Conservation (phyloP, 1,140 invertebrate species). For the Steinernema feltiae region DNA sequence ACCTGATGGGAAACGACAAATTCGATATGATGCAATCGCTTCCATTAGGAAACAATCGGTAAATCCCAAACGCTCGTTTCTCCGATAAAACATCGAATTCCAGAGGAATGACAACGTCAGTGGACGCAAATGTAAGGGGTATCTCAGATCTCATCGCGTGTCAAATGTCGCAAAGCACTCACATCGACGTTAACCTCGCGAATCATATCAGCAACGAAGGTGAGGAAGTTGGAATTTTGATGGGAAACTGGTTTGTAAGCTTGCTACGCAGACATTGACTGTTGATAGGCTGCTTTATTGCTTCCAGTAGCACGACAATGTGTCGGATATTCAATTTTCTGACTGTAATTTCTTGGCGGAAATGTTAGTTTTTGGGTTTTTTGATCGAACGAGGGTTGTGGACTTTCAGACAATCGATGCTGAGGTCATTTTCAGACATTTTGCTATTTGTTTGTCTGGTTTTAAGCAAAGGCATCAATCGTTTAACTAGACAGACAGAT, state of each 20-base stretch:
- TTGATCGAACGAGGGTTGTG: conserved; percentile 20
- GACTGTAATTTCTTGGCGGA: too few relatives aligned
- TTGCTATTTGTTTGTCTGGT: too few relatives aligned
- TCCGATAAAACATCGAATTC: background rate
- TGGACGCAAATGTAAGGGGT: conserved; percentile 52
- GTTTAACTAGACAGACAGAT: too few relatives aligned
- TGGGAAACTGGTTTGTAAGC: background rate
- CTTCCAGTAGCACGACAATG: too few relatives aligned
- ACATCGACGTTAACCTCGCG: conserved; percentile 54
- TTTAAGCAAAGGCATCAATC: too few relatives aligned
- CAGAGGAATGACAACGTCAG: conserved; percentile 52
- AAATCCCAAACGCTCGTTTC: too few relatives aligned
- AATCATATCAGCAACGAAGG: conserved; percentile 56
- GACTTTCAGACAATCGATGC: conserved; percentile 1
- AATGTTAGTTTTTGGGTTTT: too few relatives aligned
- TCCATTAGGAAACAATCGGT: too few relatives aligned
- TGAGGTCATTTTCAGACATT: background rate
- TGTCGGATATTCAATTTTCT: too few relatives aligned
- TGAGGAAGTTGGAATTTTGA: conserved; percentile 14
- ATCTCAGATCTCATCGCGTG: conserved; percentile 54
- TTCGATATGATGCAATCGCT: conserved; percentile 57
- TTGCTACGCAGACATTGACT: background rate
- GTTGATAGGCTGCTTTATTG: background rate
- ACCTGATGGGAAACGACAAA: conserved; percentile 64
- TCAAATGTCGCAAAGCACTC: conserved; percentile 56